A percentile compares a stretch with the other conserved stretches of the same genome.
Evolutionary conservation across 2,797 vertebrate genomes (phyloP).

Genomic region (Argentina silus): DNA sequence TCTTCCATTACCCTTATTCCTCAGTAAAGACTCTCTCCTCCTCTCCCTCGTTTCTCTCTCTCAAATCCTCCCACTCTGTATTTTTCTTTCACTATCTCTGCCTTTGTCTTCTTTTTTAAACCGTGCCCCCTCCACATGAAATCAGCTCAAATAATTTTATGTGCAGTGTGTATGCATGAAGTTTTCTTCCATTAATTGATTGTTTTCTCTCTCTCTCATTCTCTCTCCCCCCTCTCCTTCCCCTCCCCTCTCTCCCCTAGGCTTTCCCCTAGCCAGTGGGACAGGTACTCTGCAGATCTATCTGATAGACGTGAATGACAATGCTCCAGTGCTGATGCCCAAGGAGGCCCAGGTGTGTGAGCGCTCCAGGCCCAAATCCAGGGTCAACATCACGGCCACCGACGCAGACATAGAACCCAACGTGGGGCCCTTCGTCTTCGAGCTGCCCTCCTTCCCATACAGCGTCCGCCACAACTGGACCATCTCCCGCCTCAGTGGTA

Average conservation of each 20-base stretch:
- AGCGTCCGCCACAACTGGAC: constrained; percentile 95
- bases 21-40: constrained; percentile 6
- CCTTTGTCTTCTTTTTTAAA: background rate
- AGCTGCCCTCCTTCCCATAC: constrained; percentile 87
- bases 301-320: constrained; percentile 97
- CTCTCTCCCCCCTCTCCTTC: background rate
- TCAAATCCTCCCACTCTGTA: constrained; percentile 22
- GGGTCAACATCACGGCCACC: constrained; percentile 92
- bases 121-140: background rate
- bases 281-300: constrained; percentile 96
- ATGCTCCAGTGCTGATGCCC: constrained; percentile 90
- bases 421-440: constrained; percentile 93
- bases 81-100: constrained; percentile 7
- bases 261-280: constrained; percentile 91
- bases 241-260: constrained; percentile 65
- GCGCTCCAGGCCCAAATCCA: constrained; percentile 81
- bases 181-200: background rate
- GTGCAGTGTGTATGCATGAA: background rate
- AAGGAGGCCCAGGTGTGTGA: constrained; percentile 94
- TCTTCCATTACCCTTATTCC: constrained; percentile 7
- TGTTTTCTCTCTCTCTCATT: constrained; percentile 26
- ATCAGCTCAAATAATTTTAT: background rate
- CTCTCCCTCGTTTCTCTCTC: background rate
- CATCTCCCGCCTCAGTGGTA: constrained; percentile 90
- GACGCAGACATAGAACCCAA: constrained; percentile 94